Percentiles rank a stretch among this genome's conserved stretches.
Conservation (phyloP, 1,140 invertebrate genomes). For the Proales similis region DNA sequence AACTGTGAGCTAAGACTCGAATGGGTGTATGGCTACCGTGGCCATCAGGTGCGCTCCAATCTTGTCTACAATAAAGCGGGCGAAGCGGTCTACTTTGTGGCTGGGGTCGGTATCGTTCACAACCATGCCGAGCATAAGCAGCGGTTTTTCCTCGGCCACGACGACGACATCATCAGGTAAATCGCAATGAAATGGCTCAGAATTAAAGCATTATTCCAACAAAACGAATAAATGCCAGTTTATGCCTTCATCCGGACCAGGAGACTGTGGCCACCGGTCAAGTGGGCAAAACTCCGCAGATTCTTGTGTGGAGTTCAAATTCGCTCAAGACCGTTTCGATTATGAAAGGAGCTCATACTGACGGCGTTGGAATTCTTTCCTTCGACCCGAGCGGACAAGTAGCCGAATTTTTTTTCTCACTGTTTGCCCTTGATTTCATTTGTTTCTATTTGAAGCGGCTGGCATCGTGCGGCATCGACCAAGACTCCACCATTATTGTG, state of each 20-base stretch:
- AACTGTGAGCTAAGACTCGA: constrained; percentile 42
- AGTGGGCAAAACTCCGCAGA: constrained; percentile 50
- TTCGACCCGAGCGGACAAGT: constrained; percentile 50
- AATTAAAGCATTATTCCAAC: background rate
- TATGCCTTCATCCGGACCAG: constrained; percentile 49
- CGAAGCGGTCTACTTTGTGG: constrained; percentile 52
- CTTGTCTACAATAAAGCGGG: constrained; percentile 47
- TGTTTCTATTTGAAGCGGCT: constrained; percentile 42
- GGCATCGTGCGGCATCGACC: constrained; percentile 49
- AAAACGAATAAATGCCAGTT: constrained; percentile 41
- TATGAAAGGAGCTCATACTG: constrained; percentile 49
- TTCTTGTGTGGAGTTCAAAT: constrained; percentile 51
- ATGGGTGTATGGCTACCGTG: constrained; percentile 54
- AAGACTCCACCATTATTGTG: constrained; percentile 48
- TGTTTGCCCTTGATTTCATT: constrained; percentile 1
- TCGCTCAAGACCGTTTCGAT: constrained; percentile 47
- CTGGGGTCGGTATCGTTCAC: constrained; percentile 53
- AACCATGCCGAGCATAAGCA: constrained; percentile 47
- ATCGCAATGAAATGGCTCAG: background rate
- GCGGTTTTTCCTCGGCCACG: constrained; percentile 51
- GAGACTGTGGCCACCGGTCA: constrained; percentile 51
- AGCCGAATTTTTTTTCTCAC: no score
- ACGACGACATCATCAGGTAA: constrained; percentile 54
- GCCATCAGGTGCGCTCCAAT: constrained; percentile 53
- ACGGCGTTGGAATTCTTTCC: constrained; percentile 46